Conservation (phyloP, 2,888 invertebrate species). For the Pilophorus perplexus region DNA sequence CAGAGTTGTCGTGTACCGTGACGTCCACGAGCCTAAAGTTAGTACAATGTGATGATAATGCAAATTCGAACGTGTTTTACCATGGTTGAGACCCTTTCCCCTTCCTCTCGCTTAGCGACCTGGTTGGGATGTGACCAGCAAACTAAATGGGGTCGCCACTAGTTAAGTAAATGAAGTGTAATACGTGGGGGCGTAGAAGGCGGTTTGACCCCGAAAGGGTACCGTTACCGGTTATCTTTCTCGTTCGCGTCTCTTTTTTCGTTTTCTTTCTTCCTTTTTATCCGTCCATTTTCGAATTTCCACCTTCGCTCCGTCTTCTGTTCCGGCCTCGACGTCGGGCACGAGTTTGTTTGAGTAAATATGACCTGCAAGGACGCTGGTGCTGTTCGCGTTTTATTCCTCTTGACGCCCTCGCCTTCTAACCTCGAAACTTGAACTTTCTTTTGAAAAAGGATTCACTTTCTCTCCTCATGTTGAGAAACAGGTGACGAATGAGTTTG, state of each 20-base stretch:
- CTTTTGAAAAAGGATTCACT: conserved; percentile 26
- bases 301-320: background rate
- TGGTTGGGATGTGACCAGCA: conserved; percentile 36
- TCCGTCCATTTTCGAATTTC: background rate
- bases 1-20: too few relatives aligned
- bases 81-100: background rate
- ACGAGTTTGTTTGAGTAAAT: conserved; percentile 17
- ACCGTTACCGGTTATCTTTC: conserved; percentile 37
- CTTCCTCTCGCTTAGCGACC: conserved; percentile 15
- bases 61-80: conserved; percentile 20
- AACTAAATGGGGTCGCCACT: conserved; percentile 37
- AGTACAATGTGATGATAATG: conserved; percentile 13
- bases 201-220: conserved; percentile 39
- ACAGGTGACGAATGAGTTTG: background rate
- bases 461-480: conserved; percentile 3
- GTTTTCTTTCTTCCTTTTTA: conserved; percentile 16
- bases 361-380: conserved; percentile 27
- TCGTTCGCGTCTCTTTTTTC: conserved; percentile 19
- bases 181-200: conserved; percentile 38
- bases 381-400: conserved; percentile 3
- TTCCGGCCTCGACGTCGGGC: conserved; percentile 6
- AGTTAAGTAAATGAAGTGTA: conserved; percentile 42
- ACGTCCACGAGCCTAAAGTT: too few relatives aligned
- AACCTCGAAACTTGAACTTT: conserved; percentile 22
- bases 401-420: conserved; percentile 17